phyloP scores from a whole-genome alignment of 2,113 vertebrate species.

The Vulpes ferrilata region DNA sequence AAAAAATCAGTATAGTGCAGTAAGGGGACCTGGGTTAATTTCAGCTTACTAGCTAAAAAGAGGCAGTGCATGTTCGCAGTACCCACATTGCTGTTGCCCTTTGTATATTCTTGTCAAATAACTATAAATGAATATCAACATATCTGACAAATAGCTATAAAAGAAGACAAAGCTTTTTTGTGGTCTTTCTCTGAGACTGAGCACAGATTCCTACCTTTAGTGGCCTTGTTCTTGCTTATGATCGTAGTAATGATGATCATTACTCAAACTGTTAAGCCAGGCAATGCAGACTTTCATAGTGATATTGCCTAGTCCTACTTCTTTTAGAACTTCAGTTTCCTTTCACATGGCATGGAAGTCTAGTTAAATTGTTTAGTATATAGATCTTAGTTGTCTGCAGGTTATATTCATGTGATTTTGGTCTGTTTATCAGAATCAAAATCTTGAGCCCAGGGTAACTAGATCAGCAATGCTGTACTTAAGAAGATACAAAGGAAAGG shows the following conservation, averaged over 20 bases:
- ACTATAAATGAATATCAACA: background rate
- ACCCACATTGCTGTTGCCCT: background rate
- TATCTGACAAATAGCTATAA: background rate
- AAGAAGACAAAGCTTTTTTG: background rate
- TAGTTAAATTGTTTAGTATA: background rate
- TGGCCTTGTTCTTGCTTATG: background rate
- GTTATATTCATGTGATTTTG: background rate
- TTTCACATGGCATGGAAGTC: background rate
- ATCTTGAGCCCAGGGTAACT: background rate
- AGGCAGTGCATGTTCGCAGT: background rate
- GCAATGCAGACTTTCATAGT: background rate
- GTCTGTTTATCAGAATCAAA: constrained; percentile 19
- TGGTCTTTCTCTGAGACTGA: background rate
- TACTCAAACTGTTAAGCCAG: background rate
- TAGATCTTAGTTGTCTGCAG: background rate
- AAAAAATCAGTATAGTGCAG: constrained; percentile 26
- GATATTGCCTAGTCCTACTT: background rate
- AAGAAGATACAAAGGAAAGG: background rate
- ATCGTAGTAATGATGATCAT: background rate
- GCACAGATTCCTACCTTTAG: background rate
- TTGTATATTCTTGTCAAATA: background rate
- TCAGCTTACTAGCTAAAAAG: background rate
- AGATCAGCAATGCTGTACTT: background rate
- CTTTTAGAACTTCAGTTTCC: background rate
- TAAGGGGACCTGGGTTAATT: background rate